Evolutionary conservation across 2,113 vertebrate species (phyloP).

Genomic region (Carlito syrichta): DNA sequence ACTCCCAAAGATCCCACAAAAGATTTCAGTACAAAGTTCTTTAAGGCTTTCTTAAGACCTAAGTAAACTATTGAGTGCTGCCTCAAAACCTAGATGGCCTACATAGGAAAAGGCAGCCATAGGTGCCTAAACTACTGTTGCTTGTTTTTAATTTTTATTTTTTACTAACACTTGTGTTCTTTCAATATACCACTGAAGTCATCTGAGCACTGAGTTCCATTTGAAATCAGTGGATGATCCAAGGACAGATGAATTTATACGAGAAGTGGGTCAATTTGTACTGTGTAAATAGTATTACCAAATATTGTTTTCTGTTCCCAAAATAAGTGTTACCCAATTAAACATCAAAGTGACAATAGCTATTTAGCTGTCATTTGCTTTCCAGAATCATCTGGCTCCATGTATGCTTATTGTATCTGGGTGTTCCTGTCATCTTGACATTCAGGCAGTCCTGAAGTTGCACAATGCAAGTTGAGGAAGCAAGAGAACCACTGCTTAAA

Average conservation of each 20-base stretch:
- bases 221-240: conserved; percentile 27
- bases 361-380: conserved; percentile 55
- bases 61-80: background rate
- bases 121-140: background rate
- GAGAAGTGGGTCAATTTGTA: background rate
- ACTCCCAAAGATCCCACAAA: background rate
- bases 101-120: background rate
- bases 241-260: background rate
- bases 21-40: background rate
- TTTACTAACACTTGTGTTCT: background rate
- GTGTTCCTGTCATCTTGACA: conserved; percentile 55
- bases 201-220: background rate
- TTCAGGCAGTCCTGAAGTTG: background rate
- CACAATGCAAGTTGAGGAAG: conserved; percentile 39
- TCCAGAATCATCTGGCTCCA: conserved; percentile 22
- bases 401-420: conserved; percentile 34
- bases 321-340: conserved; percentile 54
- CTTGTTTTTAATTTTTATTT: background rate
- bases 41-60: background rate
- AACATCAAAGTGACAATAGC: conserved; percentile 49
- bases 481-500: conserved; percentile 39
- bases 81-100: background rate
- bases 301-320: conserved; percentile 54
- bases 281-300: conserved; percentile 39
- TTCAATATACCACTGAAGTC: background rate